Evolutionary conservation across 2,113 vertebrate genomes (phyloP).

Genomic region (Dolichotis patagonum): DNA sequence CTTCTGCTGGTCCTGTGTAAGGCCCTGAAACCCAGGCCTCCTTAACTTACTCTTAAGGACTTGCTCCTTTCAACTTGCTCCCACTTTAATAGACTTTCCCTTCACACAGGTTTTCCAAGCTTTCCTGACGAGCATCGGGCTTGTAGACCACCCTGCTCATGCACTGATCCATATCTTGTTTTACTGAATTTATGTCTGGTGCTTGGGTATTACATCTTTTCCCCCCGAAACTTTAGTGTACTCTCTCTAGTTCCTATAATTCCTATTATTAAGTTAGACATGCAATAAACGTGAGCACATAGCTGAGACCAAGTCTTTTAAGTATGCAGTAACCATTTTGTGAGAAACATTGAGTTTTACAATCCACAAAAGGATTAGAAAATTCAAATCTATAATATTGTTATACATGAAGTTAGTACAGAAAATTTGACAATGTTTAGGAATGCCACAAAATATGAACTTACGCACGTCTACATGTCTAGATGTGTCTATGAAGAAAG

Average conservation of each 20-base stretch:
- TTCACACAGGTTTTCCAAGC: neutral
- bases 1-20: neutral
- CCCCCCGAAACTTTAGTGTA: neutral
- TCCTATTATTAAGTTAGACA: neutral
- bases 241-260: neutral
- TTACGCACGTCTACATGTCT: neutral
- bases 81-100: neutral
- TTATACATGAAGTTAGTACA: neutral
- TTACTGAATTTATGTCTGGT: slow-evolving; percentile 59
- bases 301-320: neutral
- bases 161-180: slow-evolving; percentile 3
- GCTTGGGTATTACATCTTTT: neutral
- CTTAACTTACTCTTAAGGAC: neutral
- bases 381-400: slow-evolving; percentile 19
- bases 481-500: neutral
- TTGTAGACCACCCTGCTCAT: neutral
- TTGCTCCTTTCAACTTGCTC: neutral
- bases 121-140: slow-evolving; percentile 15
- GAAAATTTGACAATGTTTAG: neutral
- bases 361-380: slow-evolving; percentile 15
- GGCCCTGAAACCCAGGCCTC: neutral
- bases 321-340: slow-evolving; percentile 35
- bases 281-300: slow-evolving; percentile 26
- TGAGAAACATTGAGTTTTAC: slow-evolving; percentile 27
- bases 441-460: neutral